phyloP scores from a whole-genome alignment of 2,113 vertebrate species.

The Sphaerodactylus townsendi region DNA sequence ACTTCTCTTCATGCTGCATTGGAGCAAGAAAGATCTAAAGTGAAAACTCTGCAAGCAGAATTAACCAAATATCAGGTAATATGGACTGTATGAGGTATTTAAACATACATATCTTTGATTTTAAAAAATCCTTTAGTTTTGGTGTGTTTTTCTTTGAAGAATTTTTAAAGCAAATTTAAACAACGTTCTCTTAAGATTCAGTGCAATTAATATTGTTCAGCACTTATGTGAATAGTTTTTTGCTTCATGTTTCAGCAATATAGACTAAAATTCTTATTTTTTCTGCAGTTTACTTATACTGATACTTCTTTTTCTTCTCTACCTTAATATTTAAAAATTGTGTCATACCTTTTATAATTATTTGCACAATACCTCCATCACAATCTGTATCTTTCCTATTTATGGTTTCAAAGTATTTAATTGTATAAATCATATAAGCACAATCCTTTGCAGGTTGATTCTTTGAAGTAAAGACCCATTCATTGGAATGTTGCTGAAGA shows the following conservation, averaged over 20 bases:
- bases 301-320: neutral
- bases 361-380: neutral
- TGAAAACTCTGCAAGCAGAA: constrained; percentile 89
- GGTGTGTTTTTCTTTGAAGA: neutral
- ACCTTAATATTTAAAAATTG: neutral
- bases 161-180: neutral
- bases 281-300: neutral
- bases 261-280: neutral
- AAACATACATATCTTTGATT: neutral
- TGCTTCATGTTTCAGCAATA: neutral
- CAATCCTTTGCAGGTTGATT: neutral
- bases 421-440: neutral
- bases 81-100: neutral
- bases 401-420: neutral
- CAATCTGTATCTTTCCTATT: neutral
- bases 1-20: constrained; percentile 86
- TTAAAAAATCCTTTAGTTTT: neutral
- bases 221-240: neutral
- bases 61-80: constrained; percentile 91
- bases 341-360: neutral
- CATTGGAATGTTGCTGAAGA: neutral
- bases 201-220: neutral
- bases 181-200: neutral
- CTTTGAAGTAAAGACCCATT: neutral
- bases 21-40: constrained; percentile 94